Percentiles rank a stretch among this genome's conserved stretches.
Conservation (phyloP, 2,888 invertebrate genomes). For the Apamea monoglypha region DNA sequence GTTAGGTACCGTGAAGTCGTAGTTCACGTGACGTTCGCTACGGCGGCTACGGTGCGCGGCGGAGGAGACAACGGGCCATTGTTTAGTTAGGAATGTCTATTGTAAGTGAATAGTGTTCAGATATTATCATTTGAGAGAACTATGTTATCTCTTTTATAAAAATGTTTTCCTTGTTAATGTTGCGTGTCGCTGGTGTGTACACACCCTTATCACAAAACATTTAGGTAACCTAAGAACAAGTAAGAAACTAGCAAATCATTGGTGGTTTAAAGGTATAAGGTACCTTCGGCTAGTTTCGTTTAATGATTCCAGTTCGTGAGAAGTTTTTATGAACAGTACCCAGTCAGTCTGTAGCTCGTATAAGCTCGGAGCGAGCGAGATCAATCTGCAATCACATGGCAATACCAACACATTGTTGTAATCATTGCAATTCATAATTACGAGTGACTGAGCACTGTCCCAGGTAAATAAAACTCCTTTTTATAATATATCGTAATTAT, state of each 20-base stretch:
- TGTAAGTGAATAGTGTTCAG: neutral
- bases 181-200: neutral
- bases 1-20: conserved; percentile 1
- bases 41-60: neutral
- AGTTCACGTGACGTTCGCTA: neutral
- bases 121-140: neutral
- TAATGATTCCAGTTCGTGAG: neutral
- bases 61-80: neutral
- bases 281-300: neutral
- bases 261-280: neutral
- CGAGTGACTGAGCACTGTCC: too few species aligned
- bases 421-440: neutral
- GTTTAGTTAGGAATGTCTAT: neutral
- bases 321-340: neutral
- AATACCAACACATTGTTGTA: neutral
- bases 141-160: neutral
- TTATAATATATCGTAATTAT: too few species aligned
- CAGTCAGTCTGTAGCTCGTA: neutral
- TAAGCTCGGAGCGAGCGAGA: neutral
- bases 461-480: too few species aligned
- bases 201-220: neutral
- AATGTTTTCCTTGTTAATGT: neutral
- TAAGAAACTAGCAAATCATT: neutral
- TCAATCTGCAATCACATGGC: neutral
- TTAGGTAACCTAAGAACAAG: neutral